A percentile compares a stretch with the other conserved stretches of the same genome.
Evolutionary conservation across 1,140 invertebrate genomes (phyloP).

Genomic region (Euura saliciscinereae): DNA sequence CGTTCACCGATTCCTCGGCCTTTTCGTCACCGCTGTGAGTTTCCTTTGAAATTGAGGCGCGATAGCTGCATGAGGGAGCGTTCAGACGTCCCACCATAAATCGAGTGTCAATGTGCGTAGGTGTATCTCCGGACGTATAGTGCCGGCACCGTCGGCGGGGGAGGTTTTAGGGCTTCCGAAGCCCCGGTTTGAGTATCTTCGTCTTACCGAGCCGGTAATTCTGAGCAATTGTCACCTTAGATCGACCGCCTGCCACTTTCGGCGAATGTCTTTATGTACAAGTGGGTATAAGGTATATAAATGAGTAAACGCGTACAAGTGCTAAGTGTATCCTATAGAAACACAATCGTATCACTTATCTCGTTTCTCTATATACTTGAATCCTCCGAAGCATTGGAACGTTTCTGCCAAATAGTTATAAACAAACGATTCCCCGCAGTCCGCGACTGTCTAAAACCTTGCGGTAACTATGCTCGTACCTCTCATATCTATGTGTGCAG

Average conservation of each 20-base stretch:
- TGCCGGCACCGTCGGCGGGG: slow-evolving; percentile 29
- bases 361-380: neutral
- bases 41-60: neutral
- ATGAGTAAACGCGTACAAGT: slow-evolving; percentile 3
- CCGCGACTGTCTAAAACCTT: no score
- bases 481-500: neutral
- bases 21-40: neutral
- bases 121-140: neutral
- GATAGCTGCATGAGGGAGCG: slow-evolving; percentile 15
- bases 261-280: neutral
- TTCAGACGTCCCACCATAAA: slow-evolving; percentile 40
- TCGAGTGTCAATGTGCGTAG: slow-evolving; percentile 18
- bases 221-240: slow-evolving; percentile 44
- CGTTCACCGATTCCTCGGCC: neutral
- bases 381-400: neutral
- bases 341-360: slow-evolving; percentile 11
- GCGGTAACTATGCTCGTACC: no score
- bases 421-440: no score
- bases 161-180: slow-evolving; percentile 50
- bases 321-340: slow-evolving; percentile 13
- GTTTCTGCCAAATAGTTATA: no score
- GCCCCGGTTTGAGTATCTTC: slow-evolving; percentile 33
- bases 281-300: slow-evolving; percentile 13
- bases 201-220: neutral
- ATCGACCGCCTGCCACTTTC: slow-evolving; percentile 16